Evolutionary conservation across 2,113 vertebrate genomes (phyloP).

Genomic region (Cervus canadensis): DNA sequence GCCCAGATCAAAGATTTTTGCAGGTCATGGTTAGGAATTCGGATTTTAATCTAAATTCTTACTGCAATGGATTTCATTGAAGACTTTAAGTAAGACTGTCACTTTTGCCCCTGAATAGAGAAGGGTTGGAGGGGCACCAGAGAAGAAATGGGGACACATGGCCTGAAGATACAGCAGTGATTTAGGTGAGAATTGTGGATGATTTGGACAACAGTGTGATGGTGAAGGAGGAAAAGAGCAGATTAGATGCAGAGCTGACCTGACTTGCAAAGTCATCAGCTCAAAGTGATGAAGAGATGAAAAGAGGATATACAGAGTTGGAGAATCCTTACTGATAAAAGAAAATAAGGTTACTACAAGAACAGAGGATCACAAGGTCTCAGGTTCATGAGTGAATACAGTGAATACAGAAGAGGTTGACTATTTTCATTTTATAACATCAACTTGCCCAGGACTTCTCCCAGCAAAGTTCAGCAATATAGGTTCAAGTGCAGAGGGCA

Average conservation of each 20-base stretch:
- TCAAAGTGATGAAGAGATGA: neutral
- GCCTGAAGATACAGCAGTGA: neutral
- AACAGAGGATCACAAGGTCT: neutral
- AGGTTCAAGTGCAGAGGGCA: neutral
- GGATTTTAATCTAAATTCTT: neutral
- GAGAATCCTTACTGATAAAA: neutral
- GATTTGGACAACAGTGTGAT: neutral
- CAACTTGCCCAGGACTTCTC: neutral
- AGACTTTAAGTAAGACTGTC: neutral
- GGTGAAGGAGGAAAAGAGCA: neutral
- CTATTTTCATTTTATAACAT: conserved; percentile 12
- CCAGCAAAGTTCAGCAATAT: neutral
- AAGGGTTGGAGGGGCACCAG: neutral
- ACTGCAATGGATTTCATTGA: neutral
- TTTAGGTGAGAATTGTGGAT: neutral
- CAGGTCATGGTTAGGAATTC: neutral
- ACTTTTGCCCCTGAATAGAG: neutral
- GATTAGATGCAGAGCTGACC: neutral
- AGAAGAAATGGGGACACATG: neutral
- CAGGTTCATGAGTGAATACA: neutral
- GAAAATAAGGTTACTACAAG: neutral
- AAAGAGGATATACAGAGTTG: neutral
- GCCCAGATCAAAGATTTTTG: neutral
- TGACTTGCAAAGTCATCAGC: neutral
- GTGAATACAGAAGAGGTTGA: neutral